Base-by-base conservation (phyloP, 1,140 invertebrate genomes). In the Hermatobates lingyangjiaoensis region DNA sequence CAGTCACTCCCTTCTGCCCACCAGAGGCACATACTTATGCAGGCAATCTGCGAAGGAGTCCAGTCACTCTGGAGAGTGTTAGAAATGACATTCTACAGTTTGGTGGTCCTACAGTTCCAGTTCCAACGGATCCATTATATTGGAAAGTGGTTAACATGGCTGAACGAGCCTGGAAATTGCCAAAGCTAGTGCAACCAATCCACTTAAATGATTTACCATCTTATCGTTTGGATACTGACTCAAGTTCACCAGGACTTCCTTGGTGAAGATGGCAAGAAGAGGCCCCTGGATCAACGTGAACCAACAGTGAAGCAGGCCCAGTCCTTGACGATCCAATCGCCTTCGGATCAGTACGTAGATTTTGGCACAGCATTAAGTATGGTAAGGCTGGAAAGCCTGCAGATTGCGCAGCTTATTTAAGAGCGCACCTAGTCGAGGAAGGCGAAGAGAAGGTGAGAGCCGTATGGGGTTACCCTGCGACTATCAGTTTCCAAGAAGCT, bases 381-480 rank as follows among this genome's bases (percentile, higher is more conserved):
- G 52, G 52, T 2, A 7, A 30, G 34, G 12, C 20, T 1, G 24
- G 38, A 2, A 2, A 23, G 2, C 24, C 45, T 3, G 15, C 52
- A 40, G 52, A 54, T 18, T 25, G 38, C 26, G 34, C n/a, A 10
- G 46, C 47, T 2, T 54, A 46, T 24, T 39, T 49, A 2, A 23
- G 52, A 30, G n/a, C 18, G 2, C 52, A 53, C 23, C 15, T 49
- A 3, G 24, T 24, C 18, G 24, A 50, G 5, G 3, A 2, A 1
- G 48, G 40, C n/a, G 47, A 50, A 3, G 20, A 24, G 10, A 54
- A 54, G 23, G 52, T 50, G 3, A 14, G 49, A 40, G 53, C 53
- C 15, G 26, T 54, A 15, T 54, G 53, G 53, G 53, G 53, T 1
- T 54, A 54, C 25, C 53, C 48, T 28, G 50, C 50, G n/a, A 54